phyloP scores from a whole-genome alignment of 1,140 invertebrate genomes.

The Temnothorax nylanderi region DNA sequence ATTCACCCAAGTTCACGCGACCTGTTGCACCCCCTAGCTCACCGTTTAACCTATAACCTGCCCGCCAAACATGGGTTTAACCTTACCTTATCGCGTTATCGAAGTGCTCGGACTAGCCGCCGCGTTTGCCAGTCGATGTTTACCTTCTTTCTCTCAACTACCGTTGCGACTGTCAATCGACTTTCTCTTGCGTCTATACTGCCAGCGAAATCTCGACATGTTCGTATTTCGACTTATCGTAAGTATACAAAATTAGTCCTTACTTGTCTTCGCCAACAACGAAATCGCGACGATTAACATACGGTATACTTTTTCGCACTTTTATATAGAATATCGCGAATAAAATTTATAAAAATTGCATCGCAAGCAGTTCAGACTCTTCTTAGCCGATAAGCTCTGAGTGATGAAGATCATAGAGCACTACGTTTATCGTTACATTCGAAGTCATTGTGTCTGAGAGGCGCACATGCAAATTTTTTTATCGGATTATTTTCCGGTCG shows the following conservation, averaged over 20 bases:
- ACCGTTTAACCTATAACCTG: conserved; percentile 86
- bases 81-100: conserved; percentile 86
- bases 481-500: neutral
- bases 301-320: neutral
- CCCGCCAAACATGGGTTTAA: conserved; percentile 86
- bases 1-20: conserved; percentile 86
- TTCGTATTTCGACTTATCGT: neutral
- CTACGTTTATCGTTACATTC: neutral
- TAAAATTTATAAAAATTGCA: neutral
- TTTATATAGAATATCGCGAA: neutral
- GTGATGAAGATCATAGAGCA: neutral
- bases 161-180: conserved; percentile 18
- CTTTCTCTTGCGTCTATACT: neutral
- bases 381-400: neutral
- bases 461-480: neutral
- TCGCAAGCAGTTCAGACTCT: neutral
- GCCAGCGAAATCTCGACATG: neutral
- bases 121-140: conserved; percentile 44
- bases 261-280: neutral
- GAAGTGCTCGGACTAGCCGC: conserved; percentile 76
- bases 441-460: neutral
- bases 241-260: neutral
- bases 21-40: conserved; percentile 86
- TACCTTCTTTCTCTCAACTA: conserved; percentile 38
- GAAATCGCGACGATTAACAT: neutral